Evolutionary conservation across 2,797 vertebrate genomes (phyloP), one percentile per base, ranked within the genome.

Genomic region (Hybognathus amarus): DNA sequence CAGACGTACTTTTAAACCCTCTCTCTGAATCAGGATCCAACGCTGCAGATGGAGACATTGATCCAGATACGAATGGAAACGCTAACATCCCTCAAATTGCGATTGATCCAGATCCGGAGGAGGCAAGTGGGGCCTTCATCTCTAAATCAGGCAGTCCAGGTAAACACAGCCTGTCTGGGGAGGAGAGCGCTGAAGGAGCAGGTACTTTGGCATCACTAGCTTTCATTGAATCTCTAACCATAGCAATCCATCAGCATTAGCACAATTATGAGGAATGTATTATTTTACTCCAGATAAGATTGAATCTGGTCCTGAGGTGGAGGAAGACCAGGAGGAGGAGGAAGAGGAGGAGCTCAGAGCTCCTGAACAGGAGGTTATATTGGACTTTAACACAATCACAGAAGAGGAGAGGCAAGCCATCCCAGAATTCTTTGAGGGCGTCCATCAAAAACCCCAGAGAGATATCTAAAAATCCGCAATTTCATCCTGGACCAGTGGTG

Each of bases 401-500:
- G 97, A 99, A 77, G 97, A 99, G 70, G 98, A 99, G 92, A 99
- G 98, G 84, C 97, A 98, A 92, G 98, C 98, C 54, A 97, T 99
- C 89, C 95, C 97, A 0, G 98, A 99, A 85, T 99, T 99, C 92
- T 99, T 99, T 90, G 98, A 99, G 87, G 98, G 0, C 96, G 98
- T 50, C 94, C 96, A 45, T 97, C 98, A 63, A 99, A 99, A 93
- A 99, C 97, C 40, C 98, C 98, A 2, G 97, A 98, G 79, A 95
- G 98, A 92, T 99, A 99, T 87, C 92, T 99, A 79, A 98, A 97
- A 94, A 99, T 99, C 82, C 95, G 98, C 86, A 99, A 99, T 94
- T 99, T 98, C 68, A 99, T 99, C 91, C 92, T 99, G 94, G 97
- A 98, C 89, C 97, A 97, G 27, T 99, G 98, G 98, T 99, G 94